Evolutionary conservation across 2,888 invertebrate species (phyloP), one percentile per base, ranked within the genome.

Genomic region (Entomobrya proxima): DNA sequence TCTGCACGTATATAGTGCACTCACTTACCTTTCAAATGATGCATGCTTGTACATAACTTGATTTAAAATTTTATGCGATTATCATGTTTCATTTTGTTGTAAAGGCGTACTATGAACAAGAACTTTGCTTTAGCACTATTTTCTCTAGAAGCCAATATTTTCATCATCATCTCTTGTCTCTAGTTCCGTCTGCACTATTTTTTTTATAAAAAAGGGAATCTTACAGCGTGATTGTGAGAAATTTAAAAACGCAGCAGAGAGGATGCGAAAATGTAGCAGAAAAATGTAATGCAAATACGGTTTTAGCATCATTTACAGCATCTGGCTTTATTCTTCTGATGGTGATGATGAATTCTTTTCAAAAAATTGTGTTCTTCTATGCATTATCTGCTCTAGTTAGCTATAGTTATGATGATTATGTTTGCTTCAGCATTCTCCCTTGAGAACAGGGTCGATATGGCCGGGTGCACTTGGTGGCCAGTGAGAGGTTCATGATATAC

Each of bases 391-490:
- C 86, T 86, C 86, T 86, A 86, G 86, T 86, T 86, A 86, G 81
- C 81, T 85, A 69, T 64, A 69, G 74, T 79, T 86, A 74, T 80
- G 64, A 79, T 77, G 67, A 52, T n/a, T n/a, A n/a, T 81, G 69
- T 74, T 79, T 79, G 79, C 81, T 77, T 81, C 81, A 77, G 81
- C 58, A 85, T 83, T 86, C 86, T 86, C 86, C 86, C 86, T 86
- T 81, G 86, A 86, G 86, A 86, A 86, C 81, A 86, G 86, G 86
- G 86, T 86, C 86, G 86, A 81, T 86, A 86, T 86, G 86, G 86
- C 86, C 86, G 86, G 86, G 86, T 86, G 86, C 86, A 86, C 81
- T 86, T 86, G 86, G 86, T 86, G 86, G 86, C 86, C 81, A 86
- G 86, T 86, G 86, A 86, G 86, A 86, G 86, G 75, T 67, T 85